These are phyloP conservation scores for Nipponia nippon DNA, from an alignment of 2,113 vertebrate genomes.

Conservation along the genomic window DNA sequence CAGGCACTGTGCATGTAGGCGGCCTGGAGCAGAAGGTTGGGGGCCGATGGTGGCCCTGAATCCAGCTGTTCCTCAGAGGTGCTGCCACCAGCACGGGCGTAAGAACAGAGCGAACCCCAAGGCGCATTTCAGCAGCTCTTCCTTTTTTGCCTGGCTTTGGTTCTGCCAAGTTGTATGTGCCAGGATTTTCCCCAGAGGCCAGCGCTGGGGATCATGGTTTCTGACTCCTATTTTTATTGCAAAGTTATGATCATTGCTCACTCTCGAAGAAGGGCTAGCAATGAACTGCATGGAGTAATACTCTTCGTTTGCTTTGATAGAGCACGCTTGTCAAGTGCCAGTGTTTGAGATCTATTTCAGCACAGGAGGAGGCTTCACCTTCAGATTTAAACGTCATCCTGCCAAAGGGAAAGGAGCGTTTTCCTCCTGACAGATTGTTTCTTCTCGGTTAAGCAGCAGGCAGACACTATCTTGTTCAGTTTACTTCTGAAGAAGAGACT, in stretches of 20 bases:
- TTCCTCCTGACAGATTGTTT: neutral
- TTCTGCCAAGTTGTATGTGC: neutral
- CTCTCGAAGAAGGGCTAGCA: neutral
- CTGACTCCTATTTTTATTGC: neutral
- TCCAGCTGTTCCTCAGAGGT: neutral
- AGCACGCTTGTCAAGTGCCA: neutral
- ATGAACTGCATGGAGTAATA: neutral
- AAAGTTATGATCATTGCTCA: accelerated
- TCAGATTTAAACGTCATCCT: neutral
- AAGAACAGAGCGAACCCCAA: neutral
- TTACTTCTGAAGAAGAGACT: neutral
- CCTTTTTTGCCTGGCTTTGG: neutral
- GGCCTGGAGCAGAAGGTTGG: neutral
- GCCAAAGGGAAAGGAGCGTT: neutral
- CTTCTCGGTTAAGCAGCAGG: neutral
- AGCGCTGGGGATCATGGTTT: accelerated
- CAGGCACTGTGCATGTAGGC: accelerated
- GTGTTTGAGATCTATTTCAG: neutral
- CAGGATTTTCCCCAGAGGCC: neutral
- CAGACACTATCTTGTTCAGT: neutral
- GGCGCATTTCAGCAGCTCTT: neutral
- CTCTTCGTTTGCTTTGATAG: neutral
- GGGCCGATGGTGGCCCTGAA: neutral
- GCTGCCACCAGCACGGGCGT: neutral
- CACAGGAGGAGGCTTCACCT: neutral